Evolutionary conservation across 2,888 invertebrate genomes (phyloP).

Genomic region (Aphelenchoides bicaudatus): DNA sequence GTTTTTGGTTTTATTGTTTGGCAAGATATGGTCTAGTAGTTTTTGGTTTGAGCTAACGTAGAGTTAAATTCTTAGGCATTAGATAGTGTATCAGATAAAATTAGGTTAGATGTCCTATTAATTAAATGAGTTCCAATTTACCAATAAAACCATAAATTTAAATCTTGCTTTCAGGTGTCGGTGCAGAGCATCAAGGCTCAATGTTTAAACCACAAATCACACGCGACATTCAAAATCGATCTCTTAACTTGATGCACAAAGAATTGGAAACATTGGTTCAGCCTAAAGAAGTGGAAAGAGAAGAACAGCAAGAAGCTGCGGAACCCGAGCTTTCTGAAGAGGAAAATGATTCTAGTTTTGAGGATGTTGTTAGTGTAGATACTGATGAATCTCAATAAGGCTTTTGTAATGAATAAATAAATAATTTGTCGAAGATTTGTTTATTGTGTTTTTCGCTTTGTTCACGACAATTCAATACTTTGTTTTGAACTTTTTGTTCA

Average conservation of each 20-base stretch:
- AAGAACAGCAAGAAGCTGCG: background rate
- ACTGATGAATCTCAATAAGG: background rate
- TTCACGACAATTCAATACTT: background rate
- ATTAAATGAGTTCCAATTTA: no score
- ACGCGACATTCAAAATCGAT: background rate
- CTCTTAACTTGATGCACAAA: background rate
- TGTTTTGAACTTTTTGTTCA: background rate
- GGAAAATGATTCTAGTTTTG: background rate
- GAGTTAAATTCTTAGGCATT: no score
- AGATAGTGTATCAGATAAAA: no score
- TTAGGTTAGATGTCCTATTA: no score
- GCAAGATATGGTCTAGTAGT: no score
- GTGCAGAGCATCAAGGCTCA: constrained; percentile 32
- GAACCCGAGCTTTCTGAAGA: background rate
- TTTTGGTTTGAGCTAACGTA: no score
- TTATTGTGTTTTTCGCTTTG: background rate
- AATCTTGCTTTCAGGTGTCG: constrained; percentile 30
- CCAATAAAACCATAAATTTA: no score
- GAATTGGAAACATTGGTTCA: constrained; percentile 8
- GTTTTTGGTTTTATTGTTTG: no score
- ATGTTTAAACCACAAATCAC: constrained; percentile 26
- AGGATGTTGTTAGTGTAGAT: background rate
- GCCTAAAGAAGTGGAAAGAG: background rate
- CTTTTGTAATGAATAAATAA: background rate
- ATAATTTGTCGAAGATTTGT: background rate